phyloP scores from a whole-genome alignment of 2,888 invertebrate species.

The Leucophora obtusa region DNA sequence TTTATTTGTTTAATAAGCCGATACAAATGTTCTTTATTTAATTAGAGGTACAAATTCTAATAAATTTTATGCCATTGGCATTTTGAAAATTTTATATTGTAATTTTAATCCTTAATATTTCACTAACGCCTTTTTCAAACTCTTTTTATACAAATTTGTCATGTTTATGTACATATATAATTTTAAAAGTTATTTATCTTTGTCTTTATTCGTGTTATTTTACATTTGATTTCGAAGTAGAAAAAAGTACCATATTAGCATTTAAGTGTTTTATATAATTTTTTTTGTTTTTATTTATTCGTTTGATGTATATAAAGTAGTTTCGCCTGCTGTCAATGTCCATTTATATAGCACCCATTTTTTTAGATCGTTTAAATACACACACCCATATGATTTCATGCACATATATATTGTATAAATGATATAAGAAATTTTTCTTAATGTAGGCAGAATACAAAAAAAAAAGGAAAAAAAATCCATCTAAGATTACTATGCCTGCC shows the following conservation, averaged over 20 bases:
- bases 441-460: conserved; percentile 45
- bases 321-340: conserved; percentile 67
- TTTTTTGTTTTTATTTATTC: conserved; percentile 55
- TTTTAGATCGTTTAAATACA: conserved; percentile 52
- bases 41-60: too few species aligned
- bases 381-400: conserved; percentile 61
- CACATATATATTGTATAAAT: neutral
- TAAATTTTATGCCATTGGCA: too few species aligned
- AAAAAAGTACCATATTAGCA: conserved; percentile 44
- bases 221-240: conserved; percentile 45
- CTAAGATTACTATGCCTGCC: conserved; percentile 51
- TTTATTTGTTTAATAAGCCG: too few species aligned
- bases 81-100: too few species aligned
- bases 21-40: too few species aligned
- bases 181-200: conserved; percentile 58
- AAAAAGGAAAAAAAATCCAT: conserved; percentile 51
- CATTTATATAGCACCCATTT: conserved; percentile 60
- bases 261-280: conserved; percentile 52
- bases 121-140: conserved; percentile 19
- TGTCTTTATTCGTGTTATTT: conserved; percentile 29
- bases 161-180: conserved; percentile 31
- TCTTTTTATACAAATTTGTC: conserved; percentile 39
- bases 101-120: neutral
- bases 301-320: conserved; percentile 46
- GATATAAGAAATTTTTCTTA: conserved; percentile 58